Evolutionary conservation across 2,797 vertebrate genomes (phyloP), one percentile per base, ranked within the genome.

Genomic region (Eulemur mongoz): DNA sequence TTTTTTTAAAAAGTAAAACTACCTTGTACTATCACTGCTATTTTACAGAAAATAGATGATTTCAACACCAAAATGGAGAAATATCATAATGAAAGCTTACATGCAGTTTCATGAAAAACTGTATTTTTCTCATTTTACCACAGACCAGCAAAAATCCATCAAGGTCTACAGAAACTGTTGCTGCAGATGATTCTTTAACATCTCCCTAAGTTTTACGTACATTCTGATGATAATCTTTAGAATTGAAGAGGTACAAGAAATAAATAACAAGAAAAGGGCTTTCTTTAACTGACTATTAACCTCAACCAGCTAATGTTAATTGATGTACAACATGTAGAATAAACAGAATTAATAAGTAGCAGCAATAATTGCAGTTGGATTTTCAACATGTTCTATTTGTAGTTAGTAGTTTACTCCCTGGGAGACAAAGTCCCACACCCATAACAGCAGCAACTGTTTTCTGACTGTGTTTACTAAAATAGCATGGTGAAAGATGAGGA

Each of bases 381-480:
- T 94, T 78, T 54, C 45, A 86, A 54, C 13, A 13, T 15, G 45
- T 88, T 93, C 87, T 91, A 69, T 93, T 52, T 90, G 30, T 79
- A 91, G 59, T 35, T 88, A 76, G 48, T 59, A 13, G 40, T 91
- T 95, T 92, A 65, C 43, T 79, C n/a, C 11, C 69, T 65, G 69
- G 43, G 54, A 96, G 75, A 93, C 65, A 35, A 30, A 82, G 5
- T 65, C 80, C 22, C 48, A 45, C 32, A 92, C 70, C 50, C 4
- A 10, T 22, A 81, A 89, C 3, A 43, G 79, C 3, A 79, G 96
- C 27, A n/a, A 87, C 43, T 70, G 23, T 75, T 85, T 90, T 70
- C n/a, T 89, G 5, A 89, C 90, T 80, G 15, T 73, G 18, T 87
- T 48, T 17, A 95, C 52, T 89, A 90, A 96, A 52, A 93, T 7